Evolutionary conservation across 2,797 vertebrate genomes (phyloP), one percentile per base, ranked within the genome.

Genomic region (Cephalopachus bancanus): DNA sequence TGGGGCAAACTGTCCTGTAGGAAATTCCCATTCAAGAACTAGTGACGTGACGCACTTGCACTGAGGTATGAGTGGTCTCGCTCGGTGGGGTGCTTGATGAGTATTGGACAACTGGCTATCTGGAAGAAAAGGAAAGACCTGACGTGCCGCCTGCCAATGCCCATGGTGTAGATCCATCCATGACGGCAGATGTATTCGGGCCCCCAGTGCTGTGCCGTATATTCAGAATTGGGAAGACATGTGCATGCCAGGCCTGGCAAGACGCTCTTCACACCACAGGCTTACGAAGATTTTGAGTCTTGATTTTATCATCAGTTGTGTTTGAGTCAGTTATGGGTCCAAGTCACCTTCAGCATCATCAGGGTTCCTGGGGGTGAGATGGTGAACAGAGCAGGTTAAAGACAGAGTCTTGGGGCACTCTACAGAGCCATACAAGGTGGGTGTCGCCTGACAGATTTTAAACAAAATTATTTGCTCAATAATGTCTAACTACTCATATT

Each of bases 131-230:
- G 28, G 62, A 2, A 14, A 11, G 62, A 64, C 24, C 62, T 65
- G 5, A 26, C 26, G 12, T 6, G 14, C 64, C 14, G 28, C 5
- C 5, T 65, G 28, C 64, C 20, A 1, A 2, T 7, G n/a, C 17
- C 83, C 2, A 0, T 1, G 53, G 51, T 60, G 10, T 1, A 49
- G 37, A 0, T 8, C 0, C 9, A 3, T 2, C 76, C 49, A 0
- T n/a, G 1, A 2, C 0, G 9, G 57, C 12, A 0, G 0, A 10
- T 6, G 37, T 37, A 37, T 26, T 76, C 55, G n/a, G 3, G 20
- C 49, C n/a, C 20, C 1, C n/a, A 2, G 3, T 1, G 3, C 5
- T 0, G 8, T 0, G 0, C 65, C 7, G 0, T 12, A 49, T 22
- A 20, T 10, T 55, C 65, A 60, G 53, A 30, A 44, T 2, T 4